These are phyloP conservation scores for Ornithoptera alexandrae DNA, from an alignment of 2,888 invertebrate genomes.

Conservation along the genomic window DNA sequence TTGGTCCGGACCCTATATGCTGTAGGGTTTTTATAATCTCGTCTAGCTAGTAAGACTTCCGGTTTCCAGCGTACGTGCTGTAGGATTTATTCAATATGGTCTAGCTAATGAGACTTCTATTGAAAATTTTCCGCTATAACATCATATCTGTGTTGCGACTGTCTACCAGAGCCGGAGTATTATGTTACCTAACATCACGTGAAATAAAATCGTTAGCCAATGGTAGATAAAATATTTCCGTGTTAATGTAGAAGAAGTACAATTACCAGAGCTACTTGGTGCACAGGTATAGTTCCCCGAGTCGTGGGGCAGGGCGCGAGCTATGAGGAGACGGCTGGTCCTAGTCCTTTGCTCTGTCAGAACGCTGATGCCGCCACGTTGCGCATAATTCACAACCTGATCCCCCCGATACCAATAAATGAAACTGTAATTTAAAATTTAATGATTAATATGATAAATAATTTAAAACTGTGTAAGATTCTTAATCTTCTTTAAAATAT, in stretches of 20 bases:
- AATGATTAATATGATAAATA: background rate
- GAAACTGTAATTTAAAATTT: slow-evolving; percentile 63
- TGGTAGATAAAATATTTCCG: no score
- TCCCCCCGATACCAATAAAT: slow-evolving; percentile 93
- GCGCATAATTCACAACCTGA: slow-evolving; percentile 91
- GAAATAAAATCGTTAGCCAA: no score
- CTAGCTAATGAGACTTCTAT: background rate
- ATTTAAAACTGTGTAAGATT: no score
- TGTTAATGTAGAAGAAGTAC: background rate
- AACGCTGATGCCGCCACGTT: slow-evolving; percentile 91
- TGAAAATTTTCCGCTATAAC: background rate
- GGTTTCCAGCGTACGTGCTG: no score
- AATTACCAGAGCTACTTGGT: slow-evolving; percentile 86
- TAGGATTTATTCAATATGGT: no score
- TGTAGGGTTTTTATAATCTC: no score
- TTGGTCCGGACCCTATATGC: no score
- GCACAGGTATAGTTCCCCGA: slow-evolving; percentile 95
- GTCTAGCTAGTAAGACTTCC: no score
- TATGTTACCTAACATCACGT: background rate
- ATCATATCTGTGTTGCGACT: background rate
- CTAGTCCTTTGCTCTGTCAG: slow-evolving; percentile 92
- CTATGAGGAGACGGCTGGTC: slow-evolving; percentile 91
- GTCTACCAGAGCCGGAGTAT: background rate
- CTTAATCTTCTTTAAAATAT: no score
- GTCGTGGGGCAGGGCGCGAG: slow-evolving; percentile 90